Evolutionary conservation across 2,888 invertebrate genomes (phyloP), one percentile per base, ranked within the genome.

Genomic region (Microctonus brassicae): DNA sequence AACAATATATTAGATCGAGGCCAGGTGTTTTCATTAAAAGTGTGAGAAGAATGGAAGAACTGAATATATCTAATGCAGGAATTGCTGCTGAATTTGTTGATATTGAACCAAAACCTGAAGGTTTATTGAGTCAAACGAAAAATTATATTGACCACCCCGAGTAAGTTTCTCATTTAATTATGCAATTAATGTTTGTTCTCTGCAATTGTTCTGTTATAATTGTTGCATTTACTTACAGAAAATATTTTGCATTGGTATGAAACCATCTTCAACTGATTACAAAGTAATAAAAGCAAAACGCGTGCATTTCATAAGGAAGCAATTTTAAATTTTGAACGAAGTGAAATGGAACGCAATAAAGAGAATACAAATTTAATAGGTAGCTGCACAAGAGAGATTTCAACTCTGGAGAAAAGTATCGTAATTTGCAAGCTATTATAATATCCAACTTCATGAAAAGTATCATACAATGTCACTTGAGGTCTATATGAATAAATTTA

Each of bases 381-480:
- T 57, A 65, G 63, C n/a, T n/a, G 57, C 36, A 73, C 24, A 11
- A 67, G 70, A 34, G 5, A 53, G 6, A 34, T n/a, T 67, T 70
- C 79, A 26, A 75, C 75, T 47, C 78, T 90, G 55, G 82, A 86
- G 20, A 82, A 84, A 3, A 90, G 90, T 58, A 90, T 88, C 76
- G 88, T 88, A 10, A 95, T 77, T 91, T 99, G 17, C 97, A 98
- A 89, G 94, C 94, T 33, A 89, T 97, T n/a, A n/a, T 67, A 95
- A 96, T 81, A 97, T 97, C 2, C 93, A 95, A 5, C 90, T 98
- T 52, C 98, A 98, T 84, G 97, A 97, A 88, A 93, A 94, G 79
- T 96, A 98, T 84, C 98, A 98, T 83, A 94, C 95, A 13, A 96
- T 96, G 90, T 96, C 95, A 60, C 89, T 98, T 24, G 94, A 97